These are phyloP conservation scores for Brachionus rubens DNA, from an alignment of 1,140 invertebrate species.

Conservation along the genomic window DNA sequence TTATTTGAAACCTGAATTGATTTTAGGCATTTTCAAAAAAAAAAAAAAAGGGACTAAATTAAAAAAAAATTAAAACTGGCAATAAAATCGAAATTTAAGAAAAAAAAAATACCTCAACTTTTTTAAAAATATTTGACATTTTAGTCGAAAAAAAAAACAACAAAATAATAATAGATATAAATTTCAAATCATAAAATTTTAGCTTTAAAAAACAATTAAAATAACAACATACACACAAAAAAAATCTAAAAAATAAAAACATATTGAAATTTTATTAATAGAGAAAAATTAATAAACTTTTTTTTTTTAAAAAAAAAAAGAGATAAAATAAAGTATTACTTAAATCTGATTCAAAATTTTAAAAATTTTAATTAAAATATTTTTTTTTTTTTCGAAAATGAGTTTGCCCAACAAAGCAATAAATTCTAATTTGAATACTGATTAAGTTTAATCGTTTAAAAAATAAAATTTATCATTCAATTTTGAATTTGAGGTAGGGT, in stretches of 20 bases:
- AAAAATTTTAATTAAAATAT: constrained; percentile 31
- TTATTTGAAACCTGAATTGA: too few species aligned
- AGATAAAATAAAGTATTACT: constrained; percentile 42
- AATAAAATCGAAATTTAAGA: too few species aligned
- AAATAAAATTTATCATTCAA: background rate
- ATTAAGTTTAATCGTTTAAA: constrained; percentile 23
- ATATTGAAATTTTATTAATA: constrained; percentile 18
- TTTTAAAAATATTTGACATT: too few species aligned
- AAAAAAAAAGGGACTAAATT: too few species aligned
- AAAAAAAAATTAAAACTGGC: too few species aligned
- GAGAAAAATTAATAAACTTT: too few species aligned
- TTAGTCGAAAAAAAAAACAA: too few species aligned
- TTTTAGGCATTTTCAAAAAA: too few species aligned
- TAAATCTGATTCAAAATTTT: constrained; percentile 37
- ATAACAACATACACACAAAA: background rate
- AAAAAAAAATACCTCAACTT: too few species aligned
- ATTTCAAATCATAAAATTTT: constrained; percentile 28
- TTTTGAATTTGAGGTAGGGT: background rate
- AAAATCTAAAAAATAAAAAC: constrained; percentile 6
- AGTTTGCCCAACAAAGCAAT: constrained; percentile 18
- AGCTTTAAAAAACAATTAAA: constrained; percentile 38
- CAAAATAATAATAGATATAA: constrained; percentile 21
- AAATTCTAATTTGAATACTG: constrained; percentile 43
- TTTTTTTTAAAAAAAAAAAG: background rate
- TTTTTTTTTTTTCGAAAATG: background rate